Evolutionary conservation across 2,113 vertebrate species (phyloP), one percentile per base, ranked within the genome.

Genomic region (Perca schrenkii): DNA sequence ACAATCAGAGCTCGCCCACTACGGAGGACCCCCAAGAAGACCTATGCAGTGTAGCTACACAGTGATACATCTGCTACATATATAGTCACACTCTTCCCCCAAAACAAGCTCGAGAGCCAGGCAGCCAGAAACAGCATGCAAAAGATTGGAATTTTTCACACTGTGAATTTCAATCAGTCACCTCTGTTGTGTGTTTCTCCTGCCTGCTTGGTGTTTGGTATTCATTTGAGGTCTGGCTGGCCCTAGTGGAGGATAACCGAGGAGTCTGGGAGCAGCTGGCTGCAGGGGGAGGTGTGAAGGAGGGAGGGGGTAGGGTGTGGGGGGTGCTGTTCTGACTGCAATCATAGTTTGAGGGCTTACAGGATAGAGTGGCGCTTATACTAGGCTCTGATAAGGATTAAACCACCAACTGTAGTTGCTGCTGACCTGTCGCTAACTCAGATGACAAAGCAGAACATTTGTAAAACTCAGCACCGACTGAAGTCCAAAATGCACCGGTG

Each of bases 81-180:
- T n/a, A n/a, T n/a, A 64, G 77, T 85, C 88, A 74, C 86, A 78
- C 66, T 84, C 83, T 36, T 81, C 82, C 77, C 72, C 74, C 83
- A 81, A 84, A 86, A 79, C 70, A 70, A 81, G 60, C 74, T 83
- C 11, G 5, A 70, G 74, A 80, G 82, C 74, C 73, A 56, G 58
- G 71, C 67, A 2, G 56, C 21, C 52, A 75, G 58, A 88, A 89
- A 80, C 85, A 87, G 77, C 86, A 82, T 83, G 88, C 75, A 49
- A 82, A 88, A 85, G 75, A 86, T 79, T 82, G 75, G 66, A 91
- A 82, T 74, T 74, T 34, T 73, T 88, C 88, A 88, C 74, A 82
- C 88, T 85, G 88, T 83, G 89, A 91, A 84, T 87, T 88, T 88
- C 88, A 86, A 84, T 85, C 85, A 90, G 82, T 71, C 85, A 85